Percentiles rank a stretch among this genome's conserved stretches.
Evolutionary conservation across 2,888 invertebrate species (phyloP).

Genomic region (Mesorhabditis spiculigera): DNA sequence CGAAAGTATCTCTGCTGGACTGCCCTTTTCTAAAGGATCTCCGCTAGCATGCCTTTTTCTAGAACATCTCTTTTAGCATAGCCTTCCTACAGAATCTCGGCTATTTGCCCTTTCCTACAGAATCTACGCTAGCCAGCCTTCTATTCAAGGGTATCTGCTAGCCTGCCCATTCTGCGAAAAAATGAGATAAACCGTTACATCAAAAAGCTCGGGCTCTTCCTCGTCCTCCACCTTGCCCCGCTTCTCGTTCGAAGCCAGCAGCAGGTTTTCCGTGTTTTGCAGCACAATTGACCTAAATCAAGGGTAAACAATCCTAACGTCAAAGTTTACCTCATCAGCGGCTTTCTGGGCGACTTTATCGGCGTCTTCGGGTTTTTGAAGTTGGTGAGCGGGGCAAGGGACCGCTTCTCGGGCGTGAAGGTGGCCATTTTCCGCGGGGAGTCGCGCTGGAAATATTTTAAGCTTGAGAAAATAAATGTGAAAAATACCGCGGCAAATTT

Average conservation of each 20-base stretch:
- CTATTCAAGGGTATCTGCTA: no score
- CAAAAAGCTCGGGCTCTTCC: conserved; percentile 13
- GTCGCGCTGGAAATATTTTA: no score
- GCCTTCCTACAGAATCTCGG: no score
- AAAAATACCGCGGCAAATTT: conserved; percentile 3
- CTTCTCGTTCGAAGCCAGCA: conserved; percentile 29
- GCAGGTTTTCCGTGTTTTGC: conserved; percentile 24
- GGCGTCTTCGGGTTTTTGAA: conserved; percentile 10
- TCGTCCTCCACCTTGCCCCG: conserved; percentile 14
- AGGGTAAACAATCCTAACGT: neutral
- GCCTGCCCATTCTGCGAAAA: no score
- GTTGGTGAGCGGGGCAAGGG: neutral
- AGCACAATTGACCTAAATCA: conserved; percentile 6
- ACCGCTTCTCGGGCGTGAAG: conserved; percentile 10
- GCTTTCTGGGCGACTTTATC: conserved; percentile 22
- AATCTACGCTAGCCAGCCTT: no score
- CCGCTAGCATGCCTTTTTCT: no score
- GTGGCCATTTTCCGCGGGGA: no score
- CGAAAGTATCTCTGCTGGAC: no score
- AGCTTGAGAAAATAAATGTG: neutral
- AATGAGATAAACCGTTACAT: neutral
- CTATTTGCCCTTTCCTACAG: no score
- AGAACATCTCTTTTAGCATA: no score
- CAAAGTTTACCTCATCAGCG: neutral
- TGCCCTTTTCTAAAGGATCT: neutral